These are phyloP conservation scores for Alethe castanea DNA, from an alignment of 2,113 vertebrate genomes.

Conservation along the genomic window DNA sequence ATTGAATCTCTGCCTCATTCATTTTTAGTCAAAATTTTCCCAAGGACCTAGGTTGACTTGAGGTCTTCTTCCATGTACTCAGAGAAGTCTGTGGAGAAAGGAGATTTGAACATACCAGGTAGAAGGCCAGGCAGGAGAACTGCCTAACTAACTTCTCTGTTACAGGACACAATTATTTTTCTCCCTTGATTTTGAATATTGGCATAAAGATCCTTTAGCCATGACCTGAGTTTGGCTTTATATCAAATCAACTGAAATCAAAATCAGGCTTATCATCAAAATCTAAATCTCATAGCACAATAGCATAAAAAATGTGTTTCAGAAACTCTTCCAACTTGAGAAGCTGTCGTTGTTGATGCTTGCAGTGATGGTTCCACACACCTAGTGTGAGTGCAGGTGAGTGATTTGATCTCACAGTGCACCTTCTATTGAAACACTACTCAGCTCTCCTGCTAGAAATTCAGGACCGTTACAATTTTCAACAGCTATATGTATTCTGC, in stretches of 20 bases:
- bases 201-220: background rate
- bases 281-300: background rate
- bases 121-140: background rate
- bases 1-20: background rate
- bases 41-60: background rate
- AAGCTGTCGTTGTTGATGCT: background rate
- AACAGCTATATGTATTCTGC: constrained; percentile 21
- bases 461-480: constrained; percentile 18
- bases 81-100: background rate
- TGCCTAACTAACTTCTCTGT: background rate
- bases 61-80: background rate
- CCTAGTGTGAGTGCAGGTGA: background rate
- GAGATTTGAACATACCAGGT: background rate
- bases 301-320: background rate
- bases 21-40: background rate
- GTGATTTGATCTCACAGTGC: background rate
- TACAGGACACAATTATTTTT: background rate
- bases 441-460: constrained; percentile 9
- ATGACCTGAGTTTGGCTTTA: background rate
- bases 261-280: background rate
- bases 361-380: background rate
- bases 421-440: background rate
- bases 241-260: background rate
- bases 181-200: background rate
- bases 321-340: background rate